Percentiles rank a stretch among this genome's conserved stretches.
Conservation (phyloP, 2,888 invertebrate genomes). For the Onthophagus sagittarius region DNA sequence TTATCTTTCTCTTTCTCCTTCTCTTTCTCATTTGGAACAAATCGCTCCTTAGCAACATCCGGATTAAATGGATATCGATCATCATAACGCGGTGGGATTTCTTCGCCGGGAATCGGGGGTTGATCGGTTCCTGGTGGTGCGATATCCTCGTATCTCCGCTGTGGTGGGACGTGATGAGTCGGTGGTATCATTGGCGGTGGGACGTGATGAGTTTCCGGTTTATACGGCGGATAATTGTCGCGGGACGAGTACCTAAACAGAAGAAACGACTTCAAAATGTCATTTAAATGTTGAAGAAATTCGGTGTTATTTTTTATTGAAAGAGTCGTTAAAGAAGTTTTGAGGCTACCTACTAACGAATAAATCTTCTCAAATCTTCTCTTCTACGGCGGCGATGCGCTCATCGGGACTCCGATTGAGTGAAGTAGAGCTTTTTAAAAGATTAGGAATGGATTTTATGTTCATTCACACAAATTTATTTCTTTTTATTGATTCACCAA, state of each 20-base stretch:
- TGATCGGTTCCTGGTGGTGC: conserved; percentile 58
- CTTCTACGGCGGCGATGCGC: not conserved
- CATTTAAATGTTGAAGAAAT: too few relatives aligned
- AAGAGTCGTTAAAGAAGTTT: not conserved
- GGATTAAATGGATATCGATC: conserved; percentile 24
- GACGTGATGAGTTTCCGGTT: conserved; percentile 27
- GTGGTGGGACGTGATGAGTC: conserved; percentile 33
- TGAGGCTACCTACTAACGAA: conserved; percentile 3
- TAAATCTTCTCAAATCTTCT: not conserved
- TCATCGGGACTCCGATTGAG: not conserved
- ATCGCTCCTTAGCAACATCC: not conserved
- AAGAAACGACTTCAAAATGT: not conserved
- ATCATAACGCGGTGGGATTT: conserved; percentile 53
- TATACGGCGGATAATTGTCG: conserved; percentile 28
- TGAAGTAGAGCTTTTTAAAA: not conserved
- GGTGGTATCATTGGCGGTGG: conserved; percentile 32
- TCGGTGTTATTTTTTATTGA: too few relatives aligned
- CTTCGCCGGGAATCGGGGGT: conserved; percentile 60
- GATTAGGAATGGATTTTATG: not conserved
- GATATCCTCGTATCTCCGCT: conserved; percentile 52
- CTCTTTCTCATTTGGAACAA: not conserved
- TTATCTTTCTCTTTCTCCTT: conserved; percentile 7
- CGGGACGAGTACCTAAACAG: conserved; percentile 41
- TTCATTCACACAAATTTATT: not conserved
- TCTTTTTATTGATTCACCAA: not conserved